A percentile compares a stretch with the other conserved stretches of the same genome.
phyloP scores from a whole-genome alignment of 2,113 vertebrate genomes.

The Rhea pennata region DNA sequence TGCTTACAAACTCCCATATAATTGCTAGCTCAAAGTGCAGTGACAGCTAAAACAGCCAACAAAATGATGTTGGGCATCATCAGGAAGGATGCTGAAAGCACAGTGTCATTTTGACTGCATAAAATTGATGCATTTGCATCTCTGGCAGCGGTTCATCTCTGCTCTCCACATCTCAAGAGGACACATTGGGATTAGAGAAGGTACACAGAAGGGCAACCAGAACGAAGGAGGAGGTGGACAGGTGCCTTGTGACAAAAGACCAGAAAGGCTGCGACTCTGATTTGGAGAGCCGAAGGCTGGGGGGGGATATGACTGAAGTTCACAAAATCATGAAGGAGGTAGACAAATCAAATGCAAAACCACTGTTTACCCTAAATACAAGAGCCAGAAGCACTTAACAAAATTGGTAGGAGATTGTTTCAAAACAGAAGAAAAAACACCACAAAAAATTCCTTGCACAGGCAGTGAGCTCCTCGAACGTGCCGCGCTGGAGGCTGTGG shows the following conservation, averaged over 20 bases:
- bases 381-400: neutral
- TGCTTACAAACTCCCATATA: neutral
- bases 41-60: neutral
- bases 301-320: neutral
- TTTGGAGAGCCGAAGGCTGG: neutral
- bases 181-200: neutral
- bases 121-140: neutral
- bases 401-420: neutral
- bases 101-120: neutral
- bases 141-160: neutral
- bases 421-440: neutral
- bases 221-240: neutral
- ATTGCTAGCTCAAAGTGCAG: neutral
- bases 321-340: neutral
- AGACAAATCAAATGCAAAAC: neutral
- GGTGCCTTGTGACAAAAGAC: neutral
- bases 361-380: neutral
- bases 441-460: neutral
- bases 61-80: neutral
- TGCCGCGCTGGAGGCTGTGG: neutral
- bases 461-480: neutral
- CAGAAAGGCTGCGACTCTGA: neutral
- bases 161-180: neutral
- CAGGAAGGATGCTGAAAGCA: neutral
- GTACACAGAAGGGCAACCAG: neutral